Evolutionary conservation across 2,797 vertebrate species (phyloP), one percentile per base, ranked within the genome.

Genomic region (Paratrypauchen microcephalus): DNA sequence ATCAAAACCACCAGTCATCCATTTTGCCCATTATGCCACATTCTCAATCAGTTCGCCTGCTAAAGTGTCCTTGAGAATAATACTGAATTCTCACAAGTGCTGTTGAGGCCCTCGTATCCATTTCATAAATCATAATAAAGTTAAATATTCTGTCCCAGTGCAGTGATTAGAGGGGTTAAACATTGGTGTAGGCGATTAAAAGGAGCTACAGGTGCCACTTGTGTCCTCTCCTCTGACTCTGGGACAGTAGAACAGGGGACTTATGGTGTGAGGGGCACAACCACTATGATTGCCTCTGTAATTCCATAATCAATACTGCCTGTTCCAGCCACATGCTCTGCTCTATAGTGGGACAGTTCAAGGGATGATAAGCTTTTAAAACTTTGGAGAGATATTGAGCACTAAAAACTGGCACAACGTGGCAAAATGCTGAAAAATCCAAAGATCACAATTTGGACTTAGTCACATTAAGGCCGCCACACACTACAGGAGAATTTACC

Each of bases 261-360:
- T 68, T 24, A 67, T 52, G 52, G 52, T 24, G 54, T 1, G 9
- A 26, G 74, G 72, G 50, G 70, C 56, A 69, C 65, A 62, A 70
- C 26, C 36, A 47, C 69, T 74, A 65, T 73, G 68, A 81, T 68
- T 73, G 56, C 24, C 75, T 74, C 66, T 77, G 57, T 76, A 76
- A 86, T 83, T 73, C 67, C 36, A 59, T 69, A 74, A 82, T 88
- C 83, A 85, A 81, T 85, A 76, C 66, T 3, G 61, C 39, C 52
- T 45, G 18, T 69, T 81, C 71, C 65, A 52, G 67, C 54, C 57
- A 62, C 57, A 74, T 69, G 24, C 23, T 15, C 65, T 76, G 55
- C 39, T 63, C 73, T 74, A 65, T 16, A 55, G 58, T 19, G 39
- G 26, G 5, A 32, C 1, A 57, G 63, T 30, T 28, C 41, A 59